Base-by-base conservation (phyloP, 2,888 invertebrate genomes). In the Thelaira solivaga region DNA sequence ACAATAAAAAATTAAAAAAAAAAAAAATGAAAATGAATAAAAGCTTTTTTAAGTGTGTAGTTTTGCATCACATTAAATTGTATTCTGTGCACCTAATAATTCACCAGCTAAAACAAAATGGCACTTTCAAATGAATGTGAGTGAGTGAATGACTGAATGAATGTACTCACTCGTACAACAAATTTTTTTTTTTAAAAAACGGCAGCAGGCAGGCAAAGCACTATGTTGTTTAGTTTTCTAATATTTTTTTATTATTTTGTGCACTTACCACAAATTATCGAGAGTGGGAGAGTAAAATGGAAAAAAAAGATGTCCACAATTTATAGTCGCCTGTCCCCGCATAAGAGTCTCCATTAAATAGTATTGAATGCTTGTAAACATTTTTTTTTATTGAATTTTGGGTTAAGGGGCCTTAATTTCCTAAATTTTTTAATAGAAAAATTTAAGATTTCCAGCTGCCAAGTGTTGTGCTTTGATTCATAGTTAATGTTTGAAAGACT, bases 51-150 rank as follows among this genome's bases (percentile, higher is more conserved):
- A 24, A 47, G 31, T 55, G 29, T 72, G 61, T 67, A 67, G 61
- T 72, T 72, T 67, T 64, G 69, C 69, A 69, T 59, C 51, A 59
- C 74, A 65, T 74, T 78, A 74, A 78, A 78, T 61, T 51, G 29
- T 34, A 29, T 78, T 78, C 78, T 78, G 78, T 51, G 78, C 69
- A 69, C 78, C 78, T 78, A 78, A 78, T 78, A 78, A 78, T 65
- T 74, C 69, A 74, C 51, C 61, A 65, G 71, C 69, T 61, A 55
- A 78, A 78, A 78, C 78, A 78, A 78, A 78, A 78, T 78, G 78
- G 78, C 74, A 78, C 55, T 78, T 78, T 74, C 64, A 74, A 74
- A 74, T 61, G 47, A 39, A 31, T 45, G 10, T 39, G 34, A 24
- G 8, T 36, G n/a, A 45, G 26, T 1, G 31, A 53, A 61, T 3